phyloP scores from a whole-genome alignment of 2,888 invertebrate species.

The Gari tellinella region DNA sequence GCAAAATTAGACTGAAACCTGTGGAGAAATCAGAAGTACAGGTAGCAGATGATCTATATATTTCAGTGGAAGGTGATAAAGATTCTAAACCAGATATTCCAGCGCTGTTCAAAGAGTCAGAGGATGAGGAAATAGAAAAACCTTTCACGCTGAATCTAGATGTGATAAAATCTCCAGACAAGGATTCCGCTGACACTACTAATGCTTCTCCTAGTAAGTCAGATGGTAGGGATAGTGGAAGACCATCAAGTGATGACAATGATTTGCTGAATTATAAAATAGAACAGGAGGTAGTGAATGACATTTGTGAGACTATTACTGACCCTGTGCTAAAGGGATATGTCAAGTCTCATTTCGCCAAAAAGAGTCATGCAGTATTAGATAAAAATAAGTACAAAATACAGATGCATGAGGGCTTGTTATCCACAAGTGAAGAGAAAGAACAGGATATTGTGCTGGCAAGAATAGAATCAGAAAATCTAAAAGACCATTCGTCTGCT shows the following conservation, averaged over 20 bases:
- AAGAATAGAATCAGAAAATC: too few species aligned
- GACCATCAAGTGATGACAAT: slow-evolving; percentile 69
- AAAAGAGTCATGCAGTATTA: slow-evolving; percentile 25
- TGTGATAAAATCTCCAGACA: slow-evolving; percentile 32
- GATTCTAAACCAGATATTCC: background rate
- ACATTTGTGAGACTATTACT: slow-evolving; percentile 69
- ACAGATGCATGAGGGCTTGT: too few species aligned
- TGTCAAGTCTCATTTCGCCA: slow-evolving; percentile 69
- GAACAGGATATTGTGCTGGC: too few species aligned
- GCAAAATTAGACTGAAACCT: slow-evolving; percentile 49
- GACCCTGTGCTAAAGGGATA: slow-evolving; percentile 75
- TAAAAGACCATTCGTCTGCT: too few species aligned
- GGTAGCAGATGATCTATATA: too few species aligned
- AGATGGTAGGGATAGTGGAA: slow-evolving; percentile 68
- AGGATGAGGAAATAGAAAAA: slow-evolving; percentile 27
- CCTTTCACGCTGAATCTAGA: slow-evolving; percentile 48
- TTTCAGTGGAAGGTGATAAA: background rate
- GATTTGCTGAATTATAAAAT: slow-evolving; percentile 51
- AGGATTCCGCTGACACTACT: slow-evolving; percentile 25
- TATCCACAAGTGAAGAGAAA: too few species aligned
- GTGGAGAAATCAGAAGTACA: slow-evolving; percentile 1
- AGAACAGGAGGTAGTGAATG: slow-evolving; percentile 67
- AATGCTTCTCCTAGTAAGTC: slow-evolving; percentile 60
- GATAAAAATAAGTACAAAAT: background rate
- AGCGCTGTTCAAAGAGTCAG: too few species aligned